These are phyloP conservation scores for Himalopsyche japonica DNA, from an alignment of 2,888 invertebrate genomes.

Conservation along the genomic window DNA sequence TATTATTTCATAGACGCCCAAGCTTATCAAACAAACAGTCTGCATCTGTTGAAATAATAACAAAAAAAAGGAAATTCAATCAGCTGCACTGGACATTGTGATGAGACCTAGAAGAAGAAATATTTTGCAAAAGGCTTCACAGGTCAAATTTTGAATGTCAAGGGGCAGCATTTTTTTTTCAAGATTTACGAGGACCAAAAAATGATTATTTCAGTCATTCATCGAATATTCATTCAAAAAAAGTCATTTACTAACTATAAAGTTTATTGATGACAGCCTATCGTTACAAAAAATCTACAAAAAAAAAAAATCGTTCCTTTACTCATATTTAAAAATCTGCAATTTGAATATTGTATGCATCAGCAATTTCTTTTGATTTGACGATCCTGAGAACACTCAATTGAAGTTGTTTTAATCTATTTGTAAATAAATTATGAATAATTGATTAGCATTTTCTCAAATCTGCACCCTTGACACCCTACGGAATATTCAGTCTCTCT, in stretches of 20 bases:
- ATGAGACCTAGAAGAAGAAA: not conserved
- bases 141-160: not conserved
- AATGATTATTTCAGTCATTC: no score
- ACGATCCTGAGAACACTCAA: no score
- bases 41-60: not conserved
- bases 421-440: no score
- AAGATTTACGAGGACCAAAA: not conserved
- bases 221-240: no score
- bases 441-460: not conserved
- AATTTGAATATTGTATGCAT: no score
- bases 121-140: not conserved
- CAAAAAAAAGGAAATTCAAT: not conserved
- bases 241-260: no score
- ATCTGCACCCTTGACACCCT: not conserved
- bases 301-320: no score
- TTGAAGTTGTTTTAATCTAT: no score
- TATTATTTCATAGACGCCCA: not conserved
- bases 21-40: not conserved
- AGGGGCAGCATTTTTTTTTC: not conserved
- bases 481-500: not conserved
- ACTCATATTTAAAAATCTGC: no score
- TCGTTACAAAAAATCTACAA: no score
- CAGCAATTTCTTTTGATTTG: no score
- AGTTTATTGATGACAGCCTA: no score
- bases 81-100: not conserved